Evolutionary conservation across 2,113 vertebrate species (phyloP), one percentile per base, ranked within the genome.

Genomic region (Anhinga anhinga): DNA sequence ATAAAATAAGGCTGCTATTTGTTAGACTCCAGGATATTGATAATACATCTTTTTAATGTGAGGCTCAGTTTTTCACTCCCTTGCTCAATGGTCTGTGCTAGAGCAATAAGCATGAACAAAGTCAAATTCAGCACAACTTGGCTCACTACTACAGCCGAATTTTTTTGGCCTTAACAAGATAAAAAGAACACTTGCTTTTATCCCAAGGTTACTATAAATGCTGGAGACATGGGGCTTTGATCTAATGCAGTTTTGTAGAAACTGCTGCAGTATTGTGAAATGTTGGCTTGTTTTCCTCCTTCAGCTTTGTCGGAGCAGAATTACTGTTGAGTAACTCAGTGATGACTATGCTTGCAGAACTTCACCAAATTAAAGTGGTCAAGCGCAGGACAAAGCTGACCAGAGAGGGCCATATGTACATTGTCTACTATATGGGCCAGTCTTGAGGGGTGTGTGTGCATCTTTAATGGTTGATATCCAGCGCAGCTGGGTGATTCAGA

Each of bases 361-460:
- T 71, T 26, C n/a, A n/a, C 15, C 22, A 44, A 63, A 71, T 23
- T 15, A 55, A 29, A 21, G 13, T 36, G 29, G 26, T 45, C 40
- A 69, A 82, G 47, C 17, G 25, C 19, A 74, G 32, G 74, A 67
- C 0, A 4, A 82, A 30, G 27, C 10, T 76, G 66, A 38, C 13
- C 44, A 32, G 10, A 66, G 20, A 67, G 5, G 5, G 10, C 13
- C 23, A 12, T 27, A 30, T 29, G 16, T 11, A 44, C n/a, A 23
- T 34, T 74, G 40, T 9, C 23, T 47, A 6, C 20, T 30, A 13
- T 3, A 47, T 1, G 14, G 50, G 6, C 21, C 25, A 62, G 1
- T 6, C 1, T 40, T 13, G 20, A 56, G 10, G 1, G 3, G 3
- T 0, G 0, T 1, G 1, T 30, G 26, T 56, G 13, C 16, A 40